Percentiles rank a stretch among this genome's conserved stretches.
phyloP scores from a whole-genome alignment of 1,140 invertebrate genomes.

The Sesamia nonagrioides region DNA sequence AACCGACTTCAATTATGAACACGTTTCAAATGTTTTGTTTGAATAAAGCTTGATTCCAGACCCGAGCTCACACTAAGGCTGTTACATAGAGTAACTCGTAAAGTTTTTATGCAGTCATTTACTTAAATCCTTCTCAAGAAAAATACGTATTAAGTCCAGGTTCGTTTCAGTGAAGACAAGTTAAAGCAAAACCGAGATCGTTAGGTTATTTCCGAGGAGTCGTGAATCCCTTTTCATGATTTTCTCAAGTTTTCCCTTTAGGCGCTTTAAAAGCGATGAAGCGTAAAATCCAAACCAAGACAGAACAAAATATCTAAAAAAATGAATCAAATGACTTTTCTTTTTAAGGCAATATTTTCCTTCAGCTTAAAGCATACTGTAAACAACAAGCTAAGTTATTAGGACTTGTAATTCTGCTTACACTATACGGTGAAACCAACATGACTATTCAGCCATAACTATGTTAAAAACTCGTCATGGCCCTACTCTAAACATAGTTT shows the following conservation, averaged over 20 bases:
- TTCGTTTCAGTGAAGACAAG: slow-evolving; percentile 28
- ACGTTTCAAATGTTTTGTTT: not conserved
- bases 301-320: slow-evolving; percentile 56
- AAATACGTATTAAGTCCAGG: slow-evolving; percentile 22
- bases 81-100: slow-evolving; percentile 4
- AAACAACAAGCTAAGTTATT: not conserved
- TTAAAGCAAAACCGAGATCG: slow-evolving; percentile 35
- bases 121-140: slow-evolving; percentile 13
- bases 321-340: slow-evolving; percentile 16
- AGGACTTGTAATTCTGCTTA: not conserved
- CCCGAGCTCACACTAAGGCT: not conserved
- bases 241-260: slow-evolving; percentile 53
- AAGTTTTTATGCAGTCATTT: slow-evolving; percentile 35
- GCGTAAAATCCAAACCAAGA: slow-evolving; percentile 58
- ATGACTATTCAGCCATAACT: slow-evolving; percentile 7
- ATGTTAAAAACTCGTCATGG: slow-evolving; percentile 53
- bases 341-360: not conserved
- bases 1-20: not conserved
- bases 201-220: slow-evolving; percentile 36
- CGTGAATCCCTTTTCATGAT: slow-evolving; percentile 56
- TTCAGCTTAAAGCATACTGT: not conserved
- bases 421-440: not conserved
- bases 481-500: slow-evolving; percentile 61
- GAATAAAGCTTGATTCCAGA: not conserved
- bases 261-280: slow-evolving; percentile 63